These are phyloP conservation scores for Mellilla xanthometata DNA, from an alignment of 2,888 invertebrate species.

Conservation along the genomic window DNA sequence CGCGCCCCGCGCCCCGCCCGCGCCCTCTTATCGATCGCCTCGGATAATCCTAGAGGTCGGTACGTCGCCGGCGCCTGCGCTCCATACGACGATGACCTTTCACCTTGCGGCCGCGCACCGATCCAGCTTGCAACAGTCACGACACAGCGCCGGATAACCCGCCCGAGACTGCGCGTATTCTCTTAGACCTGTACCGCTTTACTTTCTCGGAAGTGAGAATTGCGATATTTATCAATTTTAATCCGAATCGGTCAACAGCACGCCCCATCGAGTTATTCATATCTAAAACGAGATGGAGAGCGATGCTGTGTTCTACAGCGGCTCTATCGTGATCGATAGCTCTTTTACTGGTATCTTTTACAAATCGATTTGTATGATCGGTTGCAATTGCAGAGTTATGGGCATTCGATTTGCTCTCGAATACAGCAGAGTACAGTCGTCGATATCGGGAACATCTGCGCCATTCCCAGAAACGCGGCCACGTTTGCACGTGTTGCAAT, in stretches of 20 bases:
- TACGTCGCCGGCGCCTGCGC: constrained; percentile 56
- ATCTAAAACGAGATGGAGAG: constrained; percentile 51
- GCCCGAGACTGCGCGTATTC: constrained; percentile 32
- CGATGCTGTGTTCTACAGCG: constrained; percentile 46
- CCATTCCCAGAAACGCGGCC: constrained; percentile 42
- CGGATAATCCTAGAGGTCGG: constrained; percentile 76
- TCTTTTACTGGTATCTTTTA: constrained; percentile 56
- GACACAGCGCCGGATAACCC: constrained; percentile 45
- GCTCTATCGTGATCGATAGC: constrained; percentile 57
- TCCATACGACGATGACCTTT: constrained; percentile 57
- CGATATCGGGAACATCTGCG: constrained; percentile 38
- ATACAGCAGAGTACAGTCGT: constrained; percentile 33
- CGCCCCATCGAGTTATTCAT: constrained; percentile 38
- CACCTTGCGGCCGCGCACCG: constrained; percentile 29
- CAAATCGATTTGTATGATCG: constrained; percentile 58
- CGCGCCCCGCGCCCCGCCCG: constrained; percentile 38
- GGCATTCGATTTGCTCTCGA: constrained; percentile 43
- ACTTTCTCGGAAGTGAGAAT: constrained; percentile 28
- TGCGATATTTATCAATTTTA: constrained; percentile 24
- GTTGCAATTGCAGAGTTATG: constrained; percentile 51
- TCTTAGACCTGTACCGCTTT: neutral
- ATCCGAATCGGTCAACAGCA: constrained; percentile 32
- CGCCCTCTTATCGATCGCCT: constrained; percentile 68
- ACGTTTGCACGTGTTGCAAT: constrained; percentile 42
- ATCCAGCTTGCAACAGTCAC: constrained; percentile 68